These are phyloP conservation scores for Pteronura brasiliensis DNA, from an alignment of 2,113 vertebrate species.

Conservation along the genomic window DNA sequence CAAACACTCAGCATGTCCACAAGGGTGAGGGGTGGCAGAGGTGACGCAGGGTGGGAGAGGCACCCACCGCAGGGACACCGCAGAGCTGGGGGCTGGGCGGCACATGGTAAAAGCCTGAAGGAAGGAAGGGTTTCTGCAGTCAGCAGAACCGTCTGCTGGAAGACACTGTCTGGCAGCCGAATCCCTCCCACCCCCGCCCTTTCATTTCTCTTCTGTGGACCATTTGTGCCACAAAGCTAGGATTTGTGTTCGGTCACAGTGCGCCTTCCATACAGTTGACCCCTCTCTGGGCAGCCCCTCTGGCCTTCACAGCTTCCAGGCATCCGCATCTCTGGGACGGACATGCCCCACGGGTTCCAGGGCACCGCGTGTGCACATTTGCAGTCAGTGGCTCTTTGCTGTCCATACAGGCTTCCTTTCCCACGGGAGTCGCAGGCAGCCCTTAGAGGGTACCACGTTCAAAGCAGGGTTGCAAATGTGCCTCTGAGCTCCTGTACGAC, in stretches of 20 bases:
- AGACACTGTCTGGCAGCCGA: neutral
- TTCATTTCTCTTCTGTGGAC: neutral
- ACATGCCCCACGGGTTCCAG: too few relatives aligned
- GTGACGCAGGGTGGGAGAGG: neutral
- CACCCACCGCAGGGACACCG: neutral
- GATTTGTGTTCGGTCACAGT: neutral
- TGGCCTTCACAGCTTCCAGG: too few relatives aligned
- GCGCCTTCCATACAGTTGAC: neutral
- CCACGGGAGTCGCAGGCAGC: neutral
- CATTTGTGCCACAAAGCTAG: neutral
- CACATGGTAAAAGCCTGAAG: too few relatives aligned
- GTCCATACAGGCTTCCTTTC: neutral
- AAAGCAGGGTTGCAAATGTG: neutral
- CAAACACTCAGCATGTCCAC: neutral
- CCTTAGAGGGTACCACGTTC: too few relatives aligned
- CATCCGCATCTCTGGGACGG: neutral
- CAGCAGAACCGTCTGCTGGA: neutral
- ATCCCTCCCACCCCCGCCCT: neutral
- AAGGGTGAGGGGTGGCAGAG: neutral
- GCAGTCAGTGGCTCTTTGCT: neutral
- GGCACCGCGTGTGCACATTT: too few relatives aligned
- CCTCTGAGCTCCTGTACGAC: neutral
- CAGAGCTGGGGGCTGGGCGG: too few relatives aligned
- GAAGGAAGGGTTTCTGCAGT: too few relatives aligned
- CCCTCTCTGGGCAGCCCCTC: accelerated